These are phyloP conservation scores for Nomada ruficornis DNA, from an alignment of 2,888 invertebrate species.

Conservation along the genomic window DNA sequence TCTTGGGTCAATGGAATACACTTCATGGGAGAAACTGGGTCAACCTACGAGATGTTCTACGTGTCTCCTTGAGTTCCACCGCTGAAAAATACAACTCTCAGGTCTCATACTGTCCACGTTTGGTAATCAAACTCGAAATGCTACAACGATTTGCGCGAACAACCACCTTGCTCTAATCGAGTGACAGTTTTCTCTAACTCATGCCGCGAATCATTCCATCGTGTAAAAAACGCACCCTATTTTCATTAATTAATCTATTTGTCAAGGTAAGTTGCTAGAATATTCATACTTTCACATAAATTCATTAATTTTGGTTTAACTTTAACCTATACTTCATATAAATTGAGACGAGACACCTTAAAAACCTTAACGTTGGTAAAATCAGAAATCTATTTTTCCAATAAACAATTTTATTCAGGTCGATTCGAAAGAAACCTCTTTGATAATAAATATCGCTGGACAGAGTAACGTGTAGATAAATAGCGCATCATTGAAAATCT, in stretches of 20 bases:
- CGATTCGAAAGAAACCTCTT: neutral
- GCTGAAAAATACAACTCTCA: conserved; percentile 21
- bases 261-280: conserved; percentile 23
- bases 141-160: neutral
- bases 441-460: conserved; percentile 9
- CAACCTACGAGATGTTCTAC: conserved; percentile 71
- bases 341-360: no score
- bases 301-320: no score
- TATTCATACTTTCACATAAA: no score
- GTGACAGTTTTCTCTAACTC: neutral
- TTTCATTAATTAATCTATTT: neutral
- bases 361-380: neutral
- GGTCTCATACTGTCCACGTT: neutral
- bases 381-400: neutral
- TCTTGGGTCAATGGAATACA: conserved; percentile 78
- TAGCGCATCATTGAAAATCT: conserved; percentile 52
- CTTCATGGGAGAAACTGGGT: conserved; percentile 76
- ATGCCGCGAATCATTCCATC: neutral
- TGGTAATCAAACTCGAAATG: conserved; percentile 15
- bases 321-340: no score
- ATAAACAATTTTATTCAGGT: neutral
- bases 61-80: conserved; percentile 56
- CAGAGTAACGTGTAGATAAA: conserved; percentile 27
- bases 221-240: neutral
- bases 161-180: neutral